These are phyloP conservation scores for Acarapis woodi DNA, from an alignment of 1,140 invertebrate genomes.

Conservation along the genomic window DNA sequence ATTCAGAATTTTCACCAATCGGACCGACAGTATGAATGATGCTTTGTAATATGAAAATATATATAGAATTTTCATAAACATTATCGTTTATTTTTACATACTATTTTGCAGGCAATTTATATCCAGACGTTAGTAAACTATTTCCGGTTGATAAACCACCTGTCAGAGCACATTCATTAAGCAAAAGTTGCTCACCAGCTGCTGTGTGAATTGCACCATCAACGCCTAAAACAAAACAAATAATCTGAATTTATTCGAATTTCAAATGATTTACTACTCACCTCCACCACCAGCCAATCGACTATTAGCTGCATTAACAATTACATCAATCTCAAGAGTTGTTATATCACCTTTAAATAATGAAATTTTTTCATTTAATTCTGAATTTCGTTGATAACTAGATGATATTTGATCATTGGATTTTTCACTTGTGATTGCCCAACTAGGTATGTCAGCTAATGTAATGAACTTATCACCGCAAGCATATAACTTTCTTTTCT, in stretches of 20 bases:
- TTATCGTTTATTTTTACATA: no score
- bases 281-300: slow-evolving; percentile 47
- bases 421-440: slow-evolving; percentile 17
- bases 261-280: slow-evolving; percentile 15
- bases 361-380: slow-evolving; percentile 15
- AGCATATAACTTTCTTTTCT: slow-evolving; percentile 26
- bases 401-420: neutral
- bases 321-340: slow-evolving; percentile 50
- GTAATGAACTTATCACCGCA: slow-evolving; percentile 18
- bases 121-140: slow-evolving; percentile 43
- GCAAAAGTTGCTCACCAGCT: slow-evolving; percentile 29
- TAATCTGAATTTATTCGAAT: neutral
- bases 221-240: slow-evolving; percentile 19
- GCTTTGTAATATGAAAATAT: slow-evolving; percentile 16
- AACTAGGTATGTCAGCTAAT: slow-evolving; percentile 26
- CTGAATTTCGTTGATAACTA: slow-evolving; percentile 2
- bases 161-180: slow-evolving; percentile 36
- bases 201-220: slow-evolving; percentile 56
- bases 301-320: slow-evolving; percentile 71
- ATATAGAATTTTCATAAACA: neutral
- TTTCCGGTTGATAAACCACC: slow-evolving; percentile 40
- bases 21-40: slow-evolving; percentile 58
- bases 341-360: slow-evolving; percentile 45
- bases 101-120: slow-evolving; percentile 39
- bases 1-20: slow-evolving; percentile 30